Percentiles rank a stretch among this genome's conserved stretches.
These are phyloP conservation scores for Eristalinus sepulchralis DNA, from an alignment of 2,888 invertebrate species.

Conservation along the genomic window DNA sequence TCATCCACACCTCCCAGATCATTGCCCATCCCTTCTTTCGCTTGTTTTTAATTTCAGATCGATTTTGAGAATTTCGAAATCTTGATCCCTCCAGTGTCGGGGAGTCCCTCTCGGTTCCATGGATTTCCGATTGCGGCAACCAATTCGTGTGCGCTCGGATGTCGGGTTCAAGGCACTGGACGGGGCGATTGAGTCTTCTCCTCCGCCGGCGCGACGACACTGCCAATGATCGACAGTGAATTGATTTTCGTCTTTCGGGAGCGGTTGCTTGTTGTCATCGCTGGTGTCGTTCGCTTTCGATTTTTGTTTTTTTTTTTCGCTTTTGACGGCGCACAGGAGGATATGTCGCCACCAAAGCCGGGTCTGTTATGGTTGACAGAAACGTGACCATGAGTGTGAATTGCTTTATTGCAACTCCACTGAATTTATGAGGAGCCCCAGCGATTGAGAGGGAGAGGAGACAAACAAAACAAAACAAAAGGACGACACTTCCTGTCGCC, in stretches of 20 bases:
- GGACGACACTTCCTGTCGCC: not conserved
- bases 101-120: not conserved
- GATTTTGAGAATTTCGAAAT: too few species aligned
- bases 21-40: too few species aligned
- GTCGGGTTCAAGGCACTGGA: constrained; percentile 51
- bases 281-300: constrained; percentile 11
- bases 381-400: constrained; percentile 51
- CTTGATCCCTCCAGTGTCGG: not conserved
- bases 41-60: too few species aligned
- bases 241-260: constrained; percentile 42
- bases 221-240: constrained; percentile 62
- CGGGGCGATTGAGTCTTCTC: constrained; percentile 2
- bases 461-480: not conserved
- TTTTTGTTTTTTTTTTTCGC: constrained; percentile 18
- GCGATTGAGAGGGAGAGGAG: not conserved
- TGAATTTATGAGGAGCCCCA: constrained; percentile 15
- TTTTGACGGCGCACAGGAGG: constrained; percentile 17
- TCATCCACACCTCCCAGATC: too few species aligned
- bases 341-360: not conserved
- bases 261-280: not conserved
- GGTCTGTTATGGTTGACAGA: not conserved
- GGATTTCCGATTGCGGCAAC: not conserved
- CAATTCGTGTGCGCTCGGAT: constrained; percentile 11
- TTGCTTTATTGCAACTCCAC: constrained; percentile 16
- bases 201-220: constrained; percentile 25